Percentiles rank a stretch among this genome's conserved stretches.
Evolutionary conservation across 2,113 vertebrate species (phyloP).

Genomic region (Semnornis frantzii): DNA sequence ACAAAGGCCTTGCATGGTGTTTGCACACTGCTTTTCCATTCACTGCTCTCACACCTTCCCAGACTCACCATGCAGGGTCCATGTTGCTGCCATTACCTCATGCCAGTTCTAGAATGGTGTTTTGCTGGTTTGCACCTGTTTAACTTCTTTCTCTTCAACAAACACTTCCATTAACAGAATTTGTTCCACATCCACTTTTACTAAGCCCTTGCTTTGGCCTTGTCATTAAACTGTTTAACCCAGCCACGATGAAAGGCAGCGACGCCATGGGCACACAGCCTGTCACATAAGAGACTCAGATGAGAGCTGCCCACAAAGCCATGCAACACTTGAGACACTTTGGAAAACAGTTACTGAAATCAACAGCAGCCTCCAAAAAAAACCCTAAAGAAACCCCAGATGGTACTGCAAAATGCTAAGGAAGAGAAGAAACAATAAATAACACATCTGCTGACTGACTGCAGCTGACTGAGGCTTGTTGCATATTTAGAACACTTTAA

Average conservation of each 20-base stretch:
- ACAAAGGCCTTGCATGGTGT: background rate
- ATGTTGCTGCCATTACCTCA: background rate
- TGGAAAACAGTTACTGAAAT: background rate
- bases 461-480: background rate
- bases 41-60: background rate
- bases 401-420: background rate
- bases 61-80: background rate
- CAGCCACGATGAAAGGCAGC: background rate
- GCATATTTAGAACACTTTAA: background rate
- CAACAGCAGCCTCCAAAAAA: background rate
- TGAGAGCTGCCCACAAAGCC: background rate
- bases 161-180: background rate
- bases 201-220: background rate
- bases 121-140: background rate
- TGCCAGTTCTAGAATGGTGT: background rate
- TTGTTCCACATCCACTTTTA: background rate
- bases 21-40: background rate
- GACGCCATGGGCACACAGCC: background rate
- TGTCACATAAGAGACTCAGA: background rate
- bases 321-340: background rate
- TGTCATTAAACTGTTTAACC: background rate
- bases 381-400: too few species aligned
- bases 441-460: background rate
- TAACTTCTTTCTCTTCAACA: background rate
- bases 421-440: background rate